phyloP scores from a whole-genome alignment of 2,113 vertebrate species.

The Engystomops pustulosus region DNA sequence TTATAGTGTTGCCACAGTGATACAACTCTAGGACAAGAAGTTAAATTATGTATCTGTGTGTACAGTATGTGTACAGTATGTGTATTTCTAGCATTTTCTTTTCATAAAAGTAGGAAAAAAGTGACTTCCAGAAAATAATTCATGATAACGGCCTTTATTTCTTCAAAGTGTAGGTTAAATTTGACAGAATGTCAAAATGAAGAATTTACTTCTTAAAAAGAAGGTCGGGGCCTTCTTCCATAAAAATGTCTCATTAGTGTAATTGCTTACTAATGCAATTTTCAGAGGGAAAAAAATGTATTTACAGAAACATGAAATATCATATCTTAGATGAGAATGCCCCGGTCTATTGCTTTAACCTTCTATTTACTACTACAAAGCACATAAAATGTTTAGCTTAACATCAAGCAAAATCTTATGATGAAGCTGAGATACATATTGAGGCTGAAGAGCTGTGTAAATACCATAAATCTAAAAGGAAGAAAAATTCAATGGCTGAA shows the following conservation, averaged over 20 bases:
- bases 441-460: conserved; percentile 10
- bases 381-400: neutral
- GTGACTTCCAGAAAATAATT: neutral
- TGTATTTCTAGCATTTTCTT: neutral
- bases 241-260: conserved; percentile 54
- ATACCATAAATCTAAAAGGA: conserved; percentile 27
- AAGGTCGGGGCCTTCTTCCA: conserved; percentile 31
- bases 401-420: conserved; percentile 1
- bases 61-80: neutral
- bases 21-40: too few species aligned
- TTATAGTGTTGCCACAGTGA: too few species aligned
- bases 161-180: conserved; percentile 25
- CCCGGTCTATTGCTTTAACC: conserved; percentile 40
- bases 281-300: conserved; percentile 24
- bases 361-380: conserved; percentile 25
- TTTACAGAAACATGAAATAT: conserved; percentile 53
- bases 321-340: conserved; percentile 26
- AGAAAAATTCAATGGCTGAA: neutral
- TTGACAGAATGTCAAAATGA: conserved; percentile 54
- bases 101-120: neutral
- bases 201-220: conserved; percentile 49
- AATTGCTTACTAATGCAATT: conserved; percentile 53
- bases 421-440: conserved; percentile 21
- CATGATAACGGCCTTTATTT: neutral
- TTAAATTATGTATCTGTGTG: too few species aligned